These are phyloP conservation scores for Orthosia cruda DNA, from an alignment of 2,888 invertebrate species.

Conservation along the genomic window DNA sequence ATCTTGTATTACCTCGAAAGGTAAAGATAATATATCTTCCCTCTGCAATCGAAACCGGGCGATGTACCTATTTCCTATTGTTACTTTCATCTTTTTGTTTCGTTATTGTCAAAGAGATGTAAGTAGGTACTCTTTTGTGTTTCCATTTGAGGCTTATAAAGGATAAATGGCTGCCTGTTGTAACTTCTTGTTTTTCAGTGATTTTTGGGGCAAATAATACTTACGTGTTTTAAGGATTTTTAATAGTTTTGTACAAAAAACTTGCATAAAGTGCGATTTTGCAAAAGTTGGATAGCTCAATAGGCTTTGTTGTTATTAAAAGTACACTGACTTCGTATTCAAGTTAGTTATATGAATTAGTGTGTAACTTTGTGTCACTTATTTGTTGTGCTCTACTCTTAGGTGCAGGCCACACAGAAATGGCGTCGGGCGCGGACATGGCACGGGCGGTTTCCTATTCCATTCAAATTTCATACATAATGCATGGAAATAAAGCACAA, in stretches of 20 bases:
- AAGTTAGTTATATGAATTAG: too few species aligned
- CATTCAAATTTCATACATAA: too few species aligned
- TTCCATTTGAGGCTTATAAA: slow-evolving; percentile 32
- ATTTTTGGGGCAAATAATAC: background rate
- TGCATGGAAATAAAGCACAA: too few species aligned
- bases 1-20: slow-evolving; percentile 25
- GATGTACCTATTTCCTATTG: slow-evolving; percentile 32
- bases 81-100: slow-evolving; percentile 41
- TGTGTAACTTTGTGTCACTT: too few species aligned
- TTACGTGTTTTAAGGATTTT: background rate
- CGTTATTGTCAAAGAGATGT: slow-evolving; percentile 44
- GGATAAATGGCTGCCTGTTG: slow-evolving; percentile 37
- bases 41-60: slow-evolving; percentile 32
- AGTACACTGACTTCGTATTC: too few species aligned
- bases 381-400: too few species aligned
- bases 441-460: too few species aligned
- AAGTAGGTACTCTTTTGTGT: slow-evolving; percentile 48
- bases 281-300: too few species aligned
- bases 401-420: too few species aligned
- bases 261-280: too few species aligned
- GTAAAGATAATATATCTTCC: slow-evolving; percentile 8
- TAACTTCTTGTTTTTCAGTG: background rate
- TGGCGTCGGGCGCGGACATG: too few species aligned
- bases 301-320: too few species aligned
- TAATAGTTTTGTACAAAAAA: background rate